These are phyloP conservation scores for Chrysolina americana DNA, from an alignment of 2,888 invertebrate genomes.

Conservation along the genomic window DNA sequence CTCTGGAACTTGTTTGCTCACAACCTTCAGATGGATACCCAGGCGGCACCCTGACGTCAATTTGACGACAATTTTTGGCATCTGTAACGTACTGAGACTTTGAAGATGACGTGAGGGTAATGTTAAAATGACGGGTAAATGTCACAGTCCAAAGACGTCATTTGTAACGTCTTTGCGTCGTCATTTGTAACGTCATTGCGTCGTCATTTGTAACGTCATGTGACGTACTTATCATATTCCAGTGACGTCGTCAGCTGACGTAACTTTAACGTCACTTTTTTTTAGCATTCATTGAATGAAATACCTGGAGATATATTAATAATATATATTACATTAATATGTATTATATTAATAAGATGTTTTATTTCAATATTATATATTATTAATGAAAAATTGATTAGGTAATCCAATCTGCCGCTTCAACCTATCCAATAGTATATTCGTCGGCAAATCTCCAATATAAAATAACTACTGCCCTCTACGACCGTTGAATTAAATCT, in stretches of 20 bases:
- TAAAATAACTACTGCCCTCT: no score
- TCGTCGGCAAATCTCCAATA: neutral
- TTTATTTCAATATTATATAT: no score
- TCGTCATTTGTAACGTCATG: neutral
- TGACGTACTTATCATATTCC: neutral
- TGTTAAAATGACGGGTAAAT: neutral
- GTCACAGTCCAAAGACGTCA: constrained; percentile 1
- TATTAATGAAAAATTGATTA: no score
- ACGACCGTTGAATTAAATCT: neutral
- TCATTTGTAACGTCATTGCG: neutral
- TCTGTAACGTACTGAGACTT: constrained; percentile 1
- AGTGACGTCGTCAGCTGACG: neutral
- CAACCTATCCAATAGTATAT: neutral
- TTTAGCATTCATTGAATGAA: no score
- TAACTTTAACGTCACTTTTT: neutral
- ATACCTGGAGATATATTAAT: no score
- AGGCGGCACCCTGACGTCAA: no score
- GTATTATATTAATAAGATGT: no score
- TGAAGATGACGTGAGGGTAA: constrained; percentile 1
- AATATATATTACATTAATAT: no score
- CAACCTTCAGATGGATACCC: no score
- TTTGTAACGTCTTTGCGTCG: neutral
- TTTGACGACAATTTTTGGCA: neutral
- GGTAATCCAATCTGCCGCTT: no score
- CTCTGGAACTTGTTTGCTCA: no score